Percentiles rank a stretch among this genome's conserved stretches.
Conservation (phyloP, 92 coral and sea anemone species). For the Epizoanthus ramosus region DNA sequence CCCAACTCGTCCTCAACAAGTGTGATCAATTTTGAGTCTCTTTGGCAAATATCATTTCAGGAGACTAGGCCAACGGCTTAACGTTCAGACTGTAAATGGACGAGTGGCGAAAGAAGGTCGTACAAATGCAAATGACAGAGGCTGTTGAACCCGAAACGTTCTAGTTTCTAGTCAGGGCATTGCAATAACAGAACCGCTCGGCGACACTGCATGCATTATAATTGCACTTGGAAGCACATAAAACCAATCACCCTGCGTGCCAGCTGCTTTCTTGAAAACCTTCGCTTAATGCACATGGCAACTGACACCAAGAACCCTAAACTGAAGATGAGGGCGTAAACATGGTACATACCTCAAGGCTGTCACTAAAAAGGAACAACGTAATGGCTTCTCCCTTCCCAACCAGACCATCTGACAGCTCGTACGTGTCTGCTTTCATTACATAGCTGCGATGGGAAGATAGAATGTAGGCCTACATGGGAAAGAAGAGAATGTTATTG, state of each 20-base stretch:
- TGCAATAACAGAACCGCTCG: too few relatives aligned
- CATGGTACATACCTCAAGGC: slow-evolving; percentile 78
- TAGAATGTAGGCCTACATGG: slow-evolving; percentile 77
- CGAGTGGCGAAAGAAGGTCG: too few relatives aligned
- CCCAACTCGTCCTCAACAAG: too few relatives aligned
- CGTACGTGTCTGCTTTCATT: slow-evolving; percentile 89
- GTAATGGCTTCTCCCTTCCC: slow-evolving; percentile 98
- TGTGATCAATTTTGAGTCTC: too few relatives aligned
- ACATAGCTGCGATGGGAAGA: slow-evolving; percentile 94
- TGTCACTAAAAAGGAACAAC: slow-evolving; percentile 93
- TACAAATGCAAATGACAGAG: too few relatives aligned
- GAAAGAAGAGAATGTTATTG: not conserved
- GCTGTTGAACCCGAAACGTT: too few relatives aligned
- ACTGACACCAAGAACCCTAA: not conserved
- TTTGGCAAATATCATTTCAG: too few relatives aligned
- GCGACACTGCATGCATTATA: too few relatives aligned
- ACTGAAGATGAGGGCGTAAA: not conserved
- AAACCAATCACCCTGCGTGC: not conserved
- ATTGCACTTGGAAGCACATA: too few relatives aligned
- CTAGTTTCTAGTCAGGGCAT: too few relatives aligned
- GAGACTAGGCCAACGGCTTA: too few relatives aligned
- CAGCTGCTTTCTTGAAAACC: not conserved
- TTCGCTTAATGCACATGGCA: not conserved
- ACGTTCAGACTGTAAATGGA: too few relatives aligned
- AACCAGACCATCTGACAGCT: slow-evolving; percentile 84